Percentiles rank a stretch among this genome's conserved stretches.
phyloP scores from a whole-genome alignment of 1,140 invertebrate genomes.

The Tetramorium alpestre region DNA sequence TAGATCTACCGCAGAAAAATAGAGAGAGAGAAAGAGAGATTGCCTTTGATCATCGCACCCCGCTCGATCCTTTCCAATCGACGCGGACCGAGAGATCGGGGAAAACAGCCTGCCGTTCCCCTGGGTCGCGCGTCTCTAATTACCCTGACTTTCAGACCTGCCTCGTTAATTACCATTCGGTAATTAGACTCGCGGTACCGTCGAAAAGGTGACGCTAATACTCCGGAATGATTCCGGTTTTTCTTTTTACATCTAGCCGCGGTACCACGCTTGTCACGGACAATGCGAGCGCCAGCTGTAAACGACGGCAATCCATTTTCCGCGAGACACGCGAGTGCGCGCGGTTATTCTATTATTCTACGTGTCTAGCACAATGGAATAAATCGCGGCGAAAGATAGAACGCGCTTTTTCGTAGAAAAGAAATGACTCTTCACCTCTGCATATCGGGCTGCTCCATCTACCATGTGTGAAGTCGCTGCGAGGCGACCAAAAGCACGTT shows the following conservation, averaged over 20 bases:
- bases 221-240: background rate
- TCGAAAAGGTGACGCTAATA: conserved; percentile 38
- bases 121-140: conserved; percentile 30
- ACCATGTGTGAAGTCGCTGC: background rate
- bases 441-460: background rate
- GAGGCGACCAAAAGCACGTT: background rate
- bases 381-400: conserved; percentile 4
- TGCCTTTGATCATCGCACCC: conserved; percentile 27
- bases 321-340: background rate
- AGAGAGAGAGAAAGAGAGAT: background rate
- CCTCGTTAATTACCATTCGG: conserved; percentile 51
- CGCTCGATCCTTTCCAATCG: conserved; percentile 34
- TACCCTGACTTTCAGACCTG: conserved; percentile 23
- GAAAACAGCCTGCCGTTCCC: conserved; percentile 11
- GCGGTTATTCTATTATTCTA: background rate
- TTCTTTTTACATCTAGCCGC: conserved; percentile 8
- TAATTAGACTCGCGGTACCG: conserved; percentile 46
- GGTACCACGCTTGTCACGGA: conserved; percentile 28
- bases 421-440: background rate
- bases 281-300: conserved; percentile 1
- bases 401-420: background rate
- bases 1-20: conserved; percentile 49
- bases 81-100: conserved; percentile 14
- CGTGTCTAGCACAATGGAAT: conserved; percentile 1
- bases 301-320: conserved; percentile 23